A percentile compares a stretch with the other conserved stretches of the same genome.
phyloP scores from a whole-genome alignment of 2,113 vertebrate species.

The Etia nguti region DNA sequence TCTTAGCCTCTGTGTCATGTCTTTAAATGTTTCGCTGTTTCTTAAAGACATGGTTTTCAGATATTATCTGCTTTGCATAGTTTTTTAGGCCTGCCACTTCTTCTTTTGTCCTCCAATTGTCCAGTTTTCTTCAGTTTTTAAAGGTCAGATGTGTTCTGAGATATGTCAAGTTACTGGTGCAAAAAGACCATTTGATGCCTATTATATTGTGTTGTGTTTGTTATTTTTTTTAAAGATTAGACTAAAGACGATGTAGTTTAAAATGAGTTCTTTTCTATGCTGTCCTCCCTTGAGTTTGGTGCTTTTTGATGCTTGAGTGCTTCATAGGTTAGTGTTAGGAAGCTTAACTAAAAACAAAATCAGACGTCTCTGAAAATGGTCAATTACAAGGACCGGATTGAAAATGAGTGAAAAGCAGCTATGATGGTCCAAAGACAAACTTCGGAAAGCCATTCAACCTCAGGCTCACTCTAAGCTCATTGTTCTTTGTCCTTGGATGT shows the following conservation, averaged over 20 bases:
- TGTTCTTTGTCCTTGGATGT: neutral
- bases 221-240: neutral
- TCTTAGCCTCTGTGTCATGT: neutral
- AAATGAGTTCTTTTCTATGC: neutral
- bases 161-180: neutral
- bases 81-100: neutral
- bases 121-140: neutral
- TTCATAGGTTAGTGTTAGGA: neutral
- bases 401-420: neutral
- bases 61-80: neutral
- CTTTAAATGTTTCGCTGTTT: neutral
- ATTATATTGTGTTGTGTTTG: neutral
- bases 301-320: neutral
- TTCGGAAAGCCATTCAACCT: neutral
- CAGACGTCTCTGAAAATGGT: neutral
- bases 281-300: neutral
- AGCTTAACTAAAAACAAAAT: neutral
- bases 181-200: neutral
- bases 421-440: neutral
- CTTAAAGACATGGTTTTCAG: neutral
- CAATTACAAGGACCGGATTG: neutral
- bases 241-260: neutral
- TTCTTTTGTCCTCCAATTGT: neutral
- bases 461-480: neutral
- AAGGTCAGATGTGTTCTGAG: neutral